Base-by-base conservation (phyloP, 92 coral and sea anemone genomes). In the Desmophyllum pertusum region DNA sequence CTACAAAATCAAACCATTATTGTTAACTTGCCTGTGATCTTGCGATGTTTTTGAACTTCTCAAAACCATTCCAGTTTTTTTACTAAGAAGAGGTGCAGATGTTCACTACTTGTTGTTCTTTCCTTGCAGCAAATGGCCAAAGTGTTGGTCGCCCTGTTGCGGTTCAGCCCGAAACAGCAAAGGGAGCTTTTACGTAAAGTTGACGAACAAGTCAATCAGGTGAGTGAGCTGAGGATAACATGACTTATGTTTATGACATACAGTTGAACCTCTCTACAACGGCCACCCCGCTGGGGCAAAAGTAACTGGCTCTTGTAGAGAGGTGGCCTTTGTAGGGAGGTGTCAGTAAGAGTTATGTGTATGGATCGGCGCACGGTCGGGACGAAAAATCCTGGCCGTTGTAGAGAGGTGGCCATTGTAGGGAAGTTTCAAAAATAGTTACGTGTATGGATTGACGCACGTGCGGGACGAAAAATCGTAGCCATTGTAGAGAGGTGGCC, bases 51-150 rank as follows among this genome's bases (percentile, higher is more conserved):
- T 48, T 48, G 19, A 48, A 14, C 9, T n/a, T n/a, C n/a, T n/a
- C n/a, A n/a, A n/a, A n/a, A n/a, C n/a, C n/a, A n/a, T n/a, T n/a
- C n/a, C n/a, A n/a, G 57, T 51, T 51, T 21, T 2, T n/a, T n/a
- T n/a, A 4, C 21, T 21, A 55, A 48, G 53, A 14, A 48, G 45
- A 64, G 39, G 57, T 11, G 36, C 48, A 3, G 19, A 62, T 11
- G 25, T 75, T 18, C 4, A 38, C 41, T 11, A 13, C 19, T 33
- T 19, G 6, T 13, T 52, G 35, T 55, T 30, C 4, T 83, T 66
- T 30, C 39, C 66, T 75, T 79, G 30, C 63, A 97, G 99, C 99
- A 97, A 97, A 88, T 97, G 90, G 98, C 99, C 14, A 97, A 97
- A 88, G 99, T 97, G 33, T 84, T 97, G 59, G 90, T 95, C 17